Evolutionary conservation across 2,888 invertebrate species (phyloP), one percentile per base, ranked within the genome.

Genomic region (Brachyptera risi): DNA sequence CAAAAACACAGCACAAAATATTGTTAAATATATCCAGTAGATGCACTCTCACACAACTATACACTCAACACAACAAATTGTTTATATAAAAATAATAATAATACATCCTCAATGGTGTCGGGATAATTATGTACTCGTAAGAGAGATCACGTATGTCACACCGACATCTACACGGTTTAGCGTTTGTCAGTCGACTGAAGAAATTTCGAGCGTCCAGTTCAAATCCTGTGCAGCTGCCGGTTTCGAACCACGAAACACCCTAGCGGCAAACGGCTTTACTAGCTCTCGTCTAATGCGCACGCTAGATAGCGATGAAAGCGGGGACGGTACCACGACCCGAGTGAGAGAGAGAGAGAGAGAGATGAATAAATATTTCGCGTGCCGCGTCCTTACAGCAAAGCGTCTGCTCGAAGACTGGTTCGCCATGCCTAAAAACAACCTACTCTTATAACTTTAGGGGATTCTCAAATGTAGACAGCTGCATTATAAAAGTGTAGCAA

Each of bases 121-220:
- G 23, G 40, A 37, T 38, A 31, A 56, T 19, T 17, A 31, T 31
- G 11, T n/a, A n/a, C 11, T 31, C 31, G 31, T 5, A 5, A 5
- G 31, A 5, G 31, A 31, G 11, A 11, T 27, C 47, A 35, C 44
- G 58, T 31, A 49, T 31, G 24, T 44, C 40, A 13, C 49, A 21
- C 40, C 19, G 42, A 49, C 61, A 50, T 59, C 59, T 59, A 19
- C 47, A 59, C 62, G 7, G 31, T 21, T 5, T 38, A 35, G 44
- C 51, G 44, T 56, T 49, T 62, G 59, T 40, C 59, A 59, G 62
- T 24, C 27, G 62, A 62, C 62, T 62, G 59, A 37, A 37, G 15
- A 13, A 31, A 38, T 24, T 23, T 26, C 37, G 57, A 38, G 57
- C 58, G 21, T 58, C 49, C n/a, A 38, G 38, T 37, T 40, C 21